Evolutionary conservation across 2,113 vertebrate species (phyloP), one percentile per base, ranked within the genome.

Genomic region (Megaleporinus macrocephalus): DNA sequence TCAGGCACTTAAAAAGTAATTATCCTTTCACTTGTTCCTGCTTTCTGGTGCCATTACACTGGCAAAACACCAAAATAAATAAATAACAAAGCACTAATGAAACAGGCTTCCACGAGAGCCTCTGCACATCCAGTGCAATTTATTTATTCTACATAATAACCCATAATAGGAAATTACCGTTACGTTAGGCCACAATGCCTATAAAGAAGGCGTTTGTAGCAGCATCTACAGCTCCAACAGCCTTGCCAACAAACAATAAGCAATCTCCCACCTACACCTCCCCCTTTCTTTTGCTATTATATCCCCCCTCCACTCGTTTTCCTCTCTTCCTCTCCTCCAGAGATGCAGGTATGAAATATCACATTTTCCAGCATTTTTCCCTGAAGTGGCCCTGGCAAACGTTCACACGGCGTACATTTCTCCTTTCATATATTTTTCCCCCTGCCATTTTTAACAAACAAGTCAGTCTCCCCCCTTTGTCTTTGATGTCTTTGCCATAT

Each of bases 331-430:
- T 83, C 91, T 89, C 88, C 92, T 92, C 92, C 89, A 89, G 91
- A 92, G 92, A 93, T 91, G 88, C 90, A 93, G 92, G 92, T 93
- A 92, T 93, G 93, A 95, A 94, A 94, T 93, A 94, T 93, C 91
- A 92, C 88, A 91, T 93, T 93, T 95, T 87, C 92, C 93, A 94
- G 92, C 88, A 85, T 92, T 91, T 91, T 90, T 93, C 93, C 93
- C 93, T 89, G 89, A 93, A 93, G 93, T 93, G 90, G 89, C 79
- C 78, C 89, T 94, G 93, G 93, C 93, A 91, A 57, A 84, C 86
- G 90, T 92, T 94, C 93, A 93, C 91, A 92, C 91, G 84, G 90
- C 88, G 82, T 88, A 87, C 89, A 89, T 89, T 89, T 87, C 88
- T 90, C 85, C 91, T 93, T 93, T 93, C 91, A 94, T 93, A 92